These are phyloP conservation scores for Drosophila flavopinicola DNA, from an alignment of 2,888 invertebrate genomes.

Conservation along the genomic window DNA sequence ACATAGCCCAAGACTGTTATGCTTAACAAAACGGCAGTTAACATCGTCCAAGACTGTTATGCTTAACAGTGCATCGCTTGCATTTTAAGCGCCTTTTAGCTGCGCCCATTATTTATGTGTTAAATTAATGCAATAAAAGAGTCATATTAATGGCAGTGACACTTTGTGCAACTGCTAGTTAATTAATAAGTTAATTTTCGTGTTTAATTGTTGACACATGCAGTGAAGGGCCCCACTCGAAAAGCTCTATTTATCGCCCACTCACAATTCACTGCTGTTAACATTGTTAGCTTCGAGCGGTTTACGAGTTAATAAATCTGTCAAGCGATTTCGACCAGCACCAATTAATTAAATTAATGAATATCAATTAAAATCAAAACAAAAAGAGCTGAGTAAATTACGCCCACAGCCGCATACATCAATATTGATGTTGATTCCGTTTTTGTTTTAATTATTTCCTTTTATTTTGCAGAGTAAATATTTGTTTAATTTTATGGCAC, in stretches of 20 bases:
- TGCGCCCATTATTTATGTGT: background rate
- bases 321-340: constrained; percentile 50
- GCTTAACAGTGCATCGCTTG: constrained; percentile 3
- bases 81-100: background rate
- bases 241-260: constrained; percentile 1
- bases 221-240: constrained; percentile 13
- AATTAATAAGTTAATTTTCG: constrained; percentile 44
- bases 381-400: constrained; percentile 46
- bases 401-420: constrained; percentile 27
- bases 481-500: constrained; percentile 57
- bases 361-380: constrained; percentile 61
- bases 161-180: constrained; percentile 26
- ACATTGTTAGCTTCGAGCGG: constrained; percentile 7
- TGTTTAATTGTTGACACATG: constrained; percentile 32
- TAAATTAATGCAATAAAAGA: background rate
- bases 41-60: background rate
- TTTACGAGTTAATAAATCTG: constrained; percentile 31
- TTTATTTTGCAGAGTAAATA: constrained; percentile 41
- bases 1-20: too few species aligned
- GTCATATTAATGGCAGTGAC: constrained; percentile 1
- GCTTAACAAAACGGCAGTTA: background rate
- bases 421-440: constrained; percentile 41
- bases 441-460: constrained; percentile 32
- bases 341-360: constrained; percentile 74
- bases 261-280: constrained; percentile 1